Evolutionary conservation across 2,113 vertebrate species (phyloP), one percentile per base, ranked within the genome.

Genomic region (Myrmecophaga tridactyla): DNA sequence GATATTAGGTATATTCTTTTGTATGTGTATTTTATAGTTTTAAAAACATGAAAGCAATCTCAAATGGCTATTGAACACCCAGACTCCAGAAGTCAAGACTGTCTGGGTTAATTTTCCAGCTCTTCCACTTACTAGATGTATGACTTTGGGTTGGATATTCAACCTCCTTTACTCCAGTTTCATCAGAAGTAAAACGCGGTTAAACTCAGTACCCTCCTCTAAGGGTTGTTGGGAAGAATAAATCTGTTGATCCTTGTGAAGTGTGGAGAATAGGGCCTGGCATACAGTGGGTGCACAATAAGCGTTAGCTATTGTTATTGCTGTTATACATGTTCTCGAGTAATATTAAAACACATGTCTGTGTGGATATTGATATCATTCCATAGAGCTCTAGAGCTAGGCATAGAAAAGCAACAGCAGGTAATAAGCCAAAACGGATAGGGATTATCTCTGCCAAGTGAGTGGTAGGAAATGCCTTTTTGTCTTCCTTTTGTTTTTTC

Each of bases 51-150:
- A 86, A 89, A 67, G 39, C 58, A 60, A 25, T 89, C 62, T 95
- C 70, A 17, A 60, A 56, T 90, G 69, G 21, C 78, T 83, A 91
- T 77, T 51, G 86, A 94, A 84, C 76, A 80, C 70, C 70, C 12
- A 80, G 82, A 94, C 84, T 91, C 67, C 51, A n/a, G 56, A 94
- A 96, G 43, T 94, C 63, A 72, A 80, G n/a, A 86, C 34, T 46
- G 14, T 73, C 56, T 89, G 27, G 11, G 69, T 75, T 85, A 67
- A 90, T 96, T 81, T 92, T 80, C 51, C 31, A 87, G 46, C 58
- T 90, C 70, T 87, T 80, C n/a, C 81, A 93, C 76, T 97, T 89
- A 83, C 51, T 70, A 86, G 36, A 48, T 53, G 36, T 4, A 69
- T 70, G 65, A 95, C 56, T 56, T 78, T 86, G 65, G 63, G 29